Evolutionary conservation across 2,888 invertebrate genomes (phyloP), one percentile per base, ranked within the genome.

Genomic region (Chrysomela aeneicollis): DNA sequence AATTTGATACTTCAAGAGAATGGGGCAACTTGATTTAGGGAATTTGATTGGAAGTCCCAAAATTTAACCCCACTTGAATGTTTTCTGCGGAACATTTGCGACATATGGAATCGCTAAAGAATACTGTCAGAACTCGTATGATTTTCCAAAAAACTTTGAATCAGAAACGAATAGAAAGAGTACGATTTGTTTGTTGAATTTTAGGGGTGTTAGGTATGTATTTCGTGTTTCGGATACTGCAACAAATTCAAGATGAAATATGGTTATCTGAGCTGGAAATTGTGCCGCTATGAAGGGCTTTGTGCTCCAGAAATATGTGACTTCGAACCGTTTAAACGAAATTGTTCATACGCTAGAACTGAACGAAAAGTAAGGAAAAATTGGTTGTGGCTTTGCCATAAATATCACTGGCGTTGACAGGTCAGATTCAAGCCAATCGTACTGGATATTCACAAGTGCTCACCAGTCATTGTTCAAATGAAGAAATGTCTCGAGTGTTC

Each of bases 261-360:
- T 15, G 9, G 35, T 2, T 42, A 3, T 42, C 15, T 12, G 12
- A 42, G 42, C 10, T 42, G 42, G 42, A 42, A 42, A 42, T 15
- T 42, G 32, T 8, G 42, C 42, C n/a, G 15, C 4, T 42, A 15
- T 42, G n/a, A 42, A 42, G 15, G 42, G 15, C 42, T 42, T 42
- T 42, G 42, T 42, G 42, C 15, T 42, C 15, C 10, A 42, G 42
- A 42, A 42, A n/a, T 42, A 42, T 42, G 42, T 42, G 42, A 8
- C 35, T 35, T 35, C 12, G 15, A 8, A 6, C 2, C 15, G 42
- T 15, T 2, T 42, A 6, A 35, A 35, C 35, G 35, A 35, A 35
- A 42, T 42, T 15, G 42, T 42, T 42, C 42, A 42, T 42, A 10
- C 42, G 42, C 42, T 42, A 42, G 42, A 42, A 42, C 9, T 35